Conservation (phyloP, 2,888 invertebrate genomes). For the Leucozona laternaria region DNA sequence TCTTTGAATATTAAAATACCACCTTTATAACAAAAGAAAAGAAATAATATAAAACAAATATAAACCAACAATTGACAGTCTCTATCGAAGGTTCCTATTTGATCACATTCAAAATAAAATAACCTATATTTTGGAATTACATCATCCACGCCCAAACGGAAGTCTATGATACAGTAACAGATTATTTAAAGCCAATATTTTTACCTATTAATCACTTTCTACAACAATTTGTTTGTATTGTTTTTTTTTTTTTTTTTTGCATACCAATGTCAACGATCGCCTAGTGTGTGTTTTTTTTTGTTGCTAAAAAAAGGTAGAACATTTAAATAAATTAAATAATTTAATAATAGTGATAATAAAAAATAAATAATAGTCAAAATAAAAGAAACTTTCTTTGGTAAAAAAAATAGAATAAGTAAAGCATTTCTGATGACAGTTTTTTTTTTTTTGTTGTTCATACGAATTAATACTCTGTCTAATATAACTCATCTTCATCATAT, state of each 20-base stretch:
- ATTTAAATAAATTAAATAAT: conserved; percentile 37
- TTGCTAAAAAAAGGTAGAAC: background rate
- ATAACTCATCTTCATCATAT: background rate
- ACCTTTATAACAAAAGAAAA: no score
- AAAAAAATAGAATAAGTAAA: background rate
- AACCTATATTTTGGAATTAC: conserved; percentile 21
- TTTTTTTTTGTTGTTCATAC: background rate
- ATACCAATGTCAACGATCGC: conserved; percentile 50
- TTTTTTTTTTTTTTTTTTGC: background rate
- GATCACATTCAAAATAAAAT: background rate
- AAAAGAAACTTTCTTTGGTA: background rate
- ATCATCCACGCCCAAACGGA: conserved; percentile 10
- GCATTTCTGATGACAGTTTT: background rate
- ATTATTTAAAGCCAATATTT: conserved; percentile 18
- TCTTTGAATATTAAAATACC: no score
- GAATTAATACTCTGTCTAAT: no score
- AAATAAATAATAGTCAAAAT: background rate
- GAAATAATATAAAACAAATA: no score
- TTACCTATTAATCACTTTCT: conserved; percentile 24
- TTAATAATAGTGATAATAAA: no score
- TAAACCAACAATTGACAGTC: no score
- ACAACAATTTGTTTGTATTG: background rate
- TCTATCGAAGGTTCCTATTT: background rate
- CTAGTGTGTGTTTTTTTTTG: conserved; percentile 27
- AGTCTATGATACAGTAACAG: background rate